A percentile compares a stretch with the other conserved stretches of the same genome.
phyloP scores from a whole-genome alignment of 92 coral and sea anemone genomes.

The Palythoa heliodiscus region DNA sequence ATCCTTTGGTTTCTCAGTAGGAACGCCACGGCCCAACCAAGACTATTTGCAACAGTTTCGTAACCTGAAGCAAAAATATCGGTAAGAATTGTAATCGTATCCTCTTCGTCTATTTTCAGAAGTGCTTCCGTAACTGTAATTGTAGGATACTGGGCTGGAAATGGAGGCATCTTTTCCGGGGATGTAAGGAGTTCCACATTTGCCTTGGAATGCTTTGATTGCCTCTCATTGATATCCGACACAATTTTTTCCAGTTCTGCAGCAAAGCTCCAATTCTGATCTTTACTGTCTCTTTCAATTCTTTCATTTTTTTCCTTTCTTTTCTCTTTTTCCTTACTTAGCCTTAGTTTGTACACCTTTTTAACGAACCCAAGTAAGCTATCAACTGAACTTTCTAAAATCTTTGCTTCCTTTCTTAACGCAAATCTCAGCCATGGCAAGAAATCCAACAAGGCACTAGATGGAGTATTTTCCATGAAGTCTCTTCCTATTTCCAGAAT shows the following conservation, averaged over 20 bases:
- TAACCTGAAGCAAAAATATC: conserved; percentile 75
- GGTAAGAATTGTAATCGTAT: conserved; percentile 42
- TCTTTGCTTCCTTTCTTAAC: conserved; percentile 44
- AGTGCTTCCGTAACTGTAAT: background rate
- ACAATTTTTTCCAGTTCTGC: conserved; percentile 40
- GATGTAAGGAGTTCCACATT: background rate
- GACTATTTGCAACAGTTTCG: conserved; percentile 58
- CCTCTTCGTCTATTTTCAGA: conserved; percentile 25
- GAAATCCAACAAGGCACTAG: conserved; percentile 59
- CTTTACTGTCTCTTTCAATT: conserved; percentile 26
- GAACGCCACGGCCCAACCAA: conserved; percentile 65
- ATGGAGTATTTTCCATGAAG: conserved; percentile 58
- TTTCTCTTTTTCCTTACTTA: too few species aligned
- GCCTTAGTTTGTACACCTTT: conserved; percentile 45
- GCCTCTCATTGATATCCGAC: background rate
- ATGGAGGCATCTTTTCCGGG: background rate
- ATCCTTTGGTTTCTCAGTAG: conserved; percentile 52
- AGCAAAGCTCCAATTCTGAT: conserved; percentile 50
- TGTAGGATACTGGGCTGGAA: background rate
- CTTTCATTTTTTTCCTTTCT: background rate
- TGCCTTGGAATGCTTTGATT: background rate
- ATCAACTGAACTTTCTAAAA: conserved; percentile 51
- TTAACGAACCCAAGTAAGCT: conserved; percentile 56
- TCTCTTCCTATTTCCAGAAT: conserved; percentile 53
- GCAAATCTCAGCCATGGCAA: conserved; percentile 70